Conservation (phyloP, 2,888 invertebrate species). For the Pyrrhia umbra region DNA sequence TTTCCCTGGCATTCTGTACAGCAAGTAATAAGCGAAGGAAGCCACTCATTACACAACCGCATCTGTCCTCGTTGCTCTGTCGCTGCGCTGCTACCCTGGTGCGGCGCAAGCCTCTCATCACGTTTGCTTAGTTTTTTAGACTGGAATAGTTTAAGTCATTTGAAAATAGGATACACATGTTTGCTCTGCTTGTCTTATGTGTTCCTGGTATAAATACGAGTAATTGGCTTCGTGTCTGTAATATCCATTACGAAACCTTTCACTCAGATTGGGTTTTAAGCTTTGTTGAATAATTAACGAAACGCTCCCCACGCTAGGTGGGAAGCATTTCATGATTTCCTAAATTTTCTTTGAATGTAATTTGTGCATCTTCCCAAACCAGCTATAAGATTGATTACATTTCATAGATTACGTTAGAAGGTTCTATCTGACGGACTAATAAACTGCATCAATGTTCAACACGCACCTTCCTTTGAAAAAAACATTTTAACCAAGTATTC, state of each 20-base stretch:
- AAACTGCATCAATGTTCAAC: too few relatives aligned
- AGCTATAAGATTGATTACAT: too few relatives aligned
- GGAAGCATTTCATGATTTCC: slow-evolving; percentile 3
- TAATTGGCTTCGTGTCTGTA: neutral
- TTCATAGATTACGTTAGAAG: neutral
- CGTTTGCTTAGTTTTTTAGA: slow-evolving; percentile 34
- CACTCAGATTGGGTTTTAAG: slow-evolving; percentile 21
- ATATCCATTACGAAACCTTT: slow-evolving; percentile 15
- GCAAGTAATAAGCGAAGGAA: slow-evolving; percentile 56
- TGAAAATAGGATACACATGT: slow-evolving; percentile 15
- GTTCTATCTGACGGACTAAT: too few relatives aligned
- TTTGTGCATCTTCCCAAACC: neutral
- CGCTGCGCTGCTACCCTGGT: slow-evolving; percentile 34
- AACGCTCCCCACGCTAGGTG: neutral
- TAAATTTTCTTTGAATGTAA: slow-evolving; percentile 10
- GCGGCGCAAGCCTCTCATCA: slow-evolving; percentile 43
- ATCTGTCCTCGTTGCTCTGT: slow-evolving; percentile 49
- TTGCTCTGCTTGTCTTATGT: slow-evolving; percentile 2
- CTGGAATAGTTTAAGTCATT: slow-evolving; percentile 23
- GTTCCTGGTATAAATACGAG: slow-evolving; percentile 18
- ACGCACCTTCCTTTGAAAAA: too few relatives aligned
- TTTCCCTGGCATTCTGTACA: slow-evolving; percentile 48
- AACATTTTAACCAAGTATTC: too few relatives aligned
- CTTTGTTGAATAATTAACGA: slow-evolving; percentile 21
- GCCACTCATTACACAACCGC: slow-evolving; percentile 57